Base-by-base conservation (phyloP, 2,888 invertebrate species). In the Monochamus alternatus region DNA sequence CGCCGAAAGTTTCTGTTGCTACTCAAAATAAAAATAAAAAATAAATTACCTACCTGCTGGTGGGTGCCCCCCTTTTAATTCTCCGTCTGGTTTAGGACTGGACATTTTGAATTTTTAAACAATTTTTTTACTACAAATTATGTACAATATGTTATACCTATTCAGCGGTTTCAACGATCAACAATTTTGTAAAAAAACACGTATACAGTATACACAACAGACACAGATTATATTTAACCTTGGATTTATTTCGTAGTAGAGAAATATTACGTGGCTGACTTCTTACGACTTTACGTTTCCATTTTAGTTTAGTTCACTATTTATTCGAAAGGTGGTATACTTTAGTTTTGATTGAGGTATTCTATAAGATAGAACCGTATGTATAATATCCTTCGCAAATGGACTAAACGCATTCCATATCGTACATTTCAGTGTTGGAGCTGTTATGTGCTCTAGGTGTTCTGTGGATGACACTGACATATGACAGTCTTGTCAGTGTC, bases 31-130 rank as follows among this genome's bases (percentile, higher is more conserved):
- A 43, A 58, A 65, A 73, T 38, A 47, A 52, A 22, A 12, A n/a
- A 22, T 22, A 59, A 65, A 58, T 38, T 38, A 5, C 88, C 91
- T 91, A 97, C 97, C 95, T 91, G 97, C 97, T 85, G 97, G 97
- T 81, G 96, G 96, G 89, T 97, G 97, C 74, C 97, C 97, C 80
- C 93, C 97, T 87, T 96, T 95, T 55, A 95, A 91, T 88, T 95
- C 93, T 74, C 92, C 88, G 81, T 93, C 94, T 83, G 91, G 92
- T 84, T 94, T 92, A 82, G 88, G 86, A 75, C 86, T 88, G 82
- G 94, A 91, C 91, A 91, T 91, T 75, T 66, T 81, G 31, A 22
- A 44, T 60, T 31, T 31, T 10, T 60, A 22, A 30, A 10, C 60
- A 38, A 58, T 38, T 12, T 22, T n/a, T 58, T 38, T 14, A 38